Conservation (phyloP, 2,797 vertebrate genomes). For the Myotis planiceps region DNA sequence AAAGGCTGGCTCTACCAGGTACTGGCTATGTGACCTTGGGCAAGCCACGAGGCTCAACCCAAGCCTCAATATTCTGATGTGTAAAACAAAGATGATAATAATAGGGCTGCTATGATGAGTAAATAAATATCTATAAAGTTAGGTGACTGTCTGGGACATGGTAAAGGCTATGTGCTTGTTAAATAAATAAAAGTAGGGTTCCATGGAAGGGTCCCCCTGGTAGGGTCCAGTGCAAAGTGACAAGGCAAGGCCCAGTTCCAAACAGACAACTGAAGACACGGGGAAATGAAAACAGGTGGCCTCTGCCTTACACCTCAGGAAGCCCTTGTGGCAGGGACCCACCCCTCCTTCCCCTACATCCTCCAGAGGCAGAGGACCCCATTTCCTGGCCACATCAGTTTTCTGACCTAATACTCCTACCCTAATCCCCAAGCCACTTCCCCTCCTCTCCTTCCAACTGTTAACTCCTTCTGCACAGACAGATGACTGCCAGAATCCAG, state of each 20-base stretch:
- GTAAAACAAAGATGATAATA: not conserved
- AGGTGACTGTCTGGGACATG: not conserved
- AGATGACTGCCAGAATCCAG: not conserved
- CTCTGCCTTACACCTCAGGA: not conserved
- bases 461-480: slow-evolving; percentile 41
- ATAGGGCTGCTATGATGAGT: not conserved
- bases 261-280: not conserved
- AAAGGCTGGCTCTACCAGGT: not conserved
- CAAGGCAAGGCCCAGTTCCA: slow-evolving; percentile 3
- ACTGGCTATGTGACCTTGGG: not conserved
- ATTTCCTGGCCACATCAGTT: slow-evolving; percentile 37
- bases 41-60: not conserved
- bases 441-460: not conserved
- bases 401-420: not conserved
- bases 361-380: slow-evolving; percentile 47
- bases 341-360: not conserved
- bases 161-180: slow-evolving; percentile 28
- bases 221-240: not conserved
- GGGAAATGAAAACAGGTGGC: not conserved
- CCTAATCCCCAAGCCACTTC: not conserved
- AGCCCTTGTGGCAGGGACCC: not conserved
- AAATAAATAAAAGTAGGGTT: not conserved
- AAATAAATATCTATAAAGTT: not conserved
- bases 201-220: not conserved
- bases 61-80: not conserved